Percentiles rank a stretch among this genome's conserved stretches.
Evolutionary conservation across 2,888 invertebrate species (phyloP).

Genomic region (Prosopocoilus inquinatus): DNA sequence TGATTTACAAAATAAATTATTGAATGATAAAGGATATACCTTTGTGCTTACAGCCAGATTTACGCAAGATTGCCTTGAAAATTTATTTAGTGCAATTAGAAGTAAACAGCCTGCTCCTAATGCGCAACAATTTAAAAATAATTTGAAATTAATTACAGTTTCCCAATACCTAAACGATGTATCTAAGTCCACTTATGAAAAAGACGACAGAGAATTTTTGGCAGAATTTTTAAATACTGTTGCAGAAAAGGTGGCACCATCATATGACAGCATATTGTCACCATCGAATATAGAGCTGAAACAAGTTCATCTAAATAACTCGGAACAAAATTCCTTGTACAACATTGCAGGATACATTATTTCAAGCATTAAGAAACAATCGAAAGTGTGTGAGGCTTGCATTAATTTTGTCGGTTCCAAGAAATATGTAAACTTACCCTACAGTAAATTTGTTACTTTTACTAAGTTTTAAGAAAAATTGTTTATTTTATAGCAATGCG

Average conservation of each 20-base stretch:
- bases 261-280: neutral
- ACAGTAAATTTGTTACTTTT: no score
- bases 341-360: conserved; percentile 1
- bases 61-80: conserved; percentile 20
- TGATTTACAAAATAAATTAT: conserved; percentile 13
- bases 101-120: conserved; percentile 18
- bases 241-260: no score
- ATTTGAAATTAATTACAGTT: conserved; percentile 17
- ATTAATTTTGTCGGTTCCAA: no score
- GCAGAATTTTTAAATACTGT: neutral
- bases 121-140: conserved; percentile 8
- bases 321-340: neutral
- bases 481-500: no score
- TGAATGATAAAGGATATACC: conserved; percentile 6
- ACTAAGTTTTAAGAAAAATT: no score
- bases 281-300: neutral
- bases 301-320: neutral
- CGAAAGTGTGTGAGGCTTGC: no score
- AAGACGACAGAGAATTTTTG: neutral
- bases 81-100: conserved; percentile 16
- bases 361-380: neutral
- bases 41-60: conserved; percentile 17
- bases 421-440: no score
- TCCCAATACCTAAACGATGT: conserved; percentile 18
- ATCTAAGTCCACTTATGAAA: conserved; percentile 11